Evolutionary conservation across 2,797 vertebrate species (phyloP), one percentile per base, ranked within the genome.

Genomic region (Orientallactaga sibirica): DNA sequence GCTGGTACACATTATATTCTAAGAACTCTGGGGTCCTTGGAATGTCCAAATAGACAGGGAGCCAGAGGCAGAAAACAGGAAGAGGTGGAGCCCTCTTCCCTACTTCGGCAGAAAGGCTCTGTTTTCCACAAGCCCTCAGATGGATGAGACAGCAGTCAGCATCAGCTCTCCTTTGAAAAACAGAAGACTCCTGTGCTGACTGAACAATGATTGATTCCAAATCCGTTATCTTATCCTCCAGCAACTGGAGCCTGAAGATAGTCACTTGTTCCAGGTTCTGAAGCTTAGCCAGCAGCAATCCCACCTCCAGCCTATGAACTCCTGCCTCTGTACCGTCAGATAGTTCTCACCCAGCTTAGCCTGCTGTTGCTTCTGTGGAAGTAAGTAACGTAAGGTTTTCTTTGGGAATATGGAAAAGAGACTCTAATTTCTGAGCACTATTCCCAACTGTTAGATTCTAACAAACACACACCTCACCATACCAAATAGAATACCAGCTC

Each of bases 1-100:
- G 22, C 27, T 71, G 25, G 37, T 48, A 33, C 41, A 70, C 1
- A 1, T 3, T 3, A 4, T 0, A 0, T 11, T 18, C 14, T 33
- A 1, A 11, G 9, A 27, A 16, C 52, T 81, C 77, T 7, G 48
- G 33, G 24, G 3, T 58, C 61, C n/a, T 68, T 76, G 55, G 70
- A 29, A 37, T 66, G 24, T n/a, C 83, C 25, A 77, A 48, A 41
- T 3, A 43, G 52, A 29, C 15, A 41, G 24, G 22, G 29, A 68
- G 33, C 8, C 11, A 43, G 0, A 5, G 62, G 3, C 87, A n/a
- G 27, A 24, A 15, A 29, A 55, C 15, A 16, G 48, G 14, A 1
- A 55, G 27, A 87, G 5, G 2, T 19, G 0, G 37, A 48, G 68
- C 70, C 6, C 14, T 48, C 33, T 20, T 82, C 19, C 58, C 70